A percentile compares a stretch with the other conserved stretches of the same genome.
These are phyloP conservation scores for Gallinago paraguaiae DNA, from an alignment of 2,113 vertebrate genomes.

Conservation along the genomic window DNA sequence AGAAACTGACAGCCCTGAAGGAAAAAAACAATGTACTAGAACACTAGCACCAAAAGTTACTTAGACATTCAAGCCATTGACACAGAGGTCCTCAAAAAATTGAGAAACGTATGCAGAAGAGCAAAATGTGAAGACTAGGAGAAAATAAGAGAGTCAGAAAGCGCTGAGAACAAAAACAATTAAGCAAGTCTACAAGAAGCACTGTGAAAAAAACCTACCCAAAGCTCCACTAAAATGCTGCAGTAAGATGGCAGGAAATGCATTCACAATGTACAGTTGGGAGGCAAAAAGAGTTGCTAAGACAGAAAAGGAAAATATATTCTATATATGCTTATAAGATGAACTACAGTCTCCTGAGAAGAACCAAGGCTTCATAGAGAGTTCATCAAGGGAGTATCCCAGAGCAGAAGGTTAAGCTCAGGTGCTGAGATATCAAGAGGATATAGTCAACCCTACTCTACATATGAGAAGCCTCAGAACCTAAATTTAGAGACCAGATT, in stretches of 20 bases:
- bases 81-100: background rate
- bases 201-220: background rate
- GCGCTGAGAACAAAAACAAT: background rate
- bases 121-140: background rate
- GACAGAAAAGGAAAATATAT: background rate
- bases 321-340: background rate
- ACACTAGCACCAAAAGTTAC: background rate
- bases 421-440: background rate
- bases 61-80: background rate
- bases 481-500: background rate
- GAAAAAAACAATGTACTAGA: background rate
- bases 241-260: background rate
- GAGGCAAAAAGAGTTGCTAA: background rate
- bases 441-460: background rate
- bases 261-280: accelerated
- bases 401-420: background rate
- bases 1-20: background rate
- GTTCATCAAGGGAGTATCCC: background rate
- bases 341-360: background rate
- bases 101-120: background rate
- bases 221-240: background rate
- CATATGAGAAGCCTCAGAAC: background rate
- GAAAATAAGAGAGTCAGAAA: background rate
- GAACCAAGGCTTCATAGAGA: background rate
- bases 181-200: background rate